Evolutionary conservation across 1,140 invertebrate species (phyloP).

Genomic region (Macrosteles quadrilineatus): DNA sequence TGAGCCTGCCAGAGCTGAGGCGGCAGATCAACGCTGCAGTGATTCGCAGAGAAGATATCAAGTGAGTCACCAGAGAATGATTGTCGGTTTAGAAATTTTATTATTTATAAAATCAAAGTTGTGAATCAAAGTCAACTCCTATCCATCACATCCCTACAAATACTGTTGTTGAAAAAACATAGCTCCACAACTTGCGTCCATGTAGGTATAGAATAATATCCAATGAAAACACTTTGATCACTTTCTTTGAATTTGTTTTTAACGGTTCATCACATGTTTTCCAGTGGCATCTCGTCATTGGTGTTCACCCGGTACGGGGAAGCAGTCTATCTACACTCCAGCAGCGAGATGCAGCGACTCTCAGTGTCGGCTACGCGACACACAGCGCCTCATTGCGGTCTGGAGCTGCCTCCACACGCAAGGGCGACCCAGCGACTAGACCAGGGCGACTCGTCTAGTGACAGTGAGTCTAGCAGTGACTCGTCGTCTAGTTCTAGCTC

Average conservation of each 20-base stretch:
- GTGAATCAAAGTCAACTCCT: too few species aligned
- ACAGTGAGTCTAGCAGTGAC: constrained; percentile 42
- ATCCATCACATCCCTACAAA: too few species aligned
- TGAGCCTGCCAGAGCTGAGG: constrained; percentile 84
- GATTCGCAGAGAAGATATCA: constrained; percentile 91
- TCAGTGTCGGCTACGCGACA: constrained; percentile 77
- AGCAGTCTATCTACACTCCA: constrained; percentile 90
- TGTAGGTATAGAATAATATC: too few species aligned
- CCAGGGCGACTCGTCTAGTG: constrained; percentile 44
- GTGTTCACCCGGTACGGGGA: constrained; percentile 90
- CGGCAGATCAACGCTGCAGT: constrained; percentile 84
- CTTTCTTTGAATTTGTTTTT: too few species aligned
- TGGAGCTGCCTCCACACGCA: constrained; percentile 55
- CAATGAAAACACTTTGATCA: too few species aligned
- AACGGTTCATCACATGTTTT: too few species aligned
- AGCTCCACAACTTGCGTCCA: too few species aligned
- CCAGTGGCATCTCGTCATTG: constrained; percentile 89
- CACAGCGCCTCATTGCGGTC: constrained; percentile 58
- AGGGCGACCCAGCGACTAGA: constrained; percentile 50
- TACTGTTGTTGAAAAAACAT: too few species aligned
- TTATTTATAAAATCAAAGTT: too few species aligned
- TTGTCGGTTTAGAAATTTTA: background rate
- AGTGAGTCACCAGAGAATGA: constrained; percentile 61
- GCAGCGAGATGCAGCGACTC: constrained; percentile 89
- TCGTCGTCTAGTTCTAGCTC: background rate